phyloP scores from a whole-genome alignment of 2,797 vertebrate genomes.

The Morus bassanus region DNA sequence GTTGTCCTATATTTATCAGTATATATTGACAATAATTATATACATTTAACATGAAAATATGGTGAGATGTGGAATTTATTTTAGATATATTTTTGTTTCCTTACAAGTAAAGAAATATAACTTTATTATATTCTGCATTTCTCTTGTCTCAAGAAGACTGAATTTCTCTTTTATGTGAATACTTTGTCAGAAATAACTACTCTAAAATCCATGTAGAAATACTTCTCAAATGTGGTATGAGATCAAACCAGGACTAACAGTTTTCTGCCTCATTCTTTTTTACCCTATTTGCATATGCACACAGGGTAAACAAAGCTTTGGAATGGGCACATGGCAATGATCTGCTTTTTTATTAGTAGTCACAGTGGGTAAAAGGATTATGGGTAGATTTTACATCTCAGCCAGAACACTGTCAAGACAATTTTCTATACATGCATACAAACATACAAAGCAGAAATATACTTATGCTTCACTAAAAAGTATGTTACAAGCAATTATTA shows the following conservation, averaged over 20 bases:
- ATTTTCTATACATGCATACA: neutral
- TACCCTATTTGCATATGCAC: neutral
- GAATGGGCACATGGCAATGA: neutral
- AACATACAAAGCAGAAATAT: neutral
- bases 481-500: neutral
- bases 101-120: neutral
- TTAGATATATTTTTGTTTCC: neutral
- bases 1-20: neutral
- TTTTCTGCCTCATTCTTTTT: neutral
- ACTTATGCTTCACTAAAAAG: neutral
- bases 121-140: neutral
- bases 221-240: neutral
- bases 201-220: neutral
- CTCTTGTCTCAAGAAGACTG: neutral
- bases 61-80: neutral
- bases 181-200: neutral
- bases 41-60: neutral
- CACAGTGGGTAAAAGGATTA: neutral
- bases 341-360: neutral
- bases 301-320: neutral
- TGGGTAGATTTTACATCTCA: neutral
- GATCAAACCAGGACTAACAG: neutral
- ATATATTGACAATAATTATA: neutral
- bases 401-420: neutral
- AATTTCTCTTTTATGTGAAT: neutral